phyloP scores from a whole-genome alignment of 30 jellyfish, hydroid and myxozoan species.

The Rhopilema esculentum region DNA sequence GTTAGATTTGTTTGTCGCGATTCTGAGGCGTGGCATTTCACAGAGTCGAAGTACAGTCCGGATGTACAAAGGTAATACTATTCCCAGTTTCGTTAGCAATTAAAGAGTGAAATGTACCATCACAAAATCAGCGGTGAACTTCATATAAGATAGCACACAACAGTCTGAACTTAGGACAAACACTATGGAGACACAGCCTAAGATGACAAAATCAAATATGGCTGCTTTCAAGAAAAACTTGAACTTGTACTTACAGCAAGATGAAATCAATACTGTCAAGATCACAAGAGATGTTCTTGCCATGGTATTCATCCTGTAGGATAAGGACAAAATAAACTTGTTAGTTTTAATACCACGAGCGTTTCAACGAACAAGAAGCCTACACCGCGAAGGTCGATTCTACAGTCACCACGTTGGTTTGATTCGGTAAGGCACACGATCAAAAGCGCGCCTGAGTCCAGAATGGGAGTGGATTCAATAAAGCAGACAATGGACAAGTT shows the following conservation, averaged over 20 bases:
- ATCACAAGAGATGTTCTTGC: conserved; percentile 10
- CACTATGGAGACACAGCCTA: conserved; percentile 9
- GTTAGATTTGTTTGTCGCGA: conserved; percentile 29
- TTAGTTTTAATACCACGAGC: background rate
- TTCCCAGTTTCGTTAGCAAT: background rate
- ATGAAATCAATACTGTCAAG: conserved; percentile 16
- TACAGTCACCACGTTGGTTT: conserved; percentile 42
- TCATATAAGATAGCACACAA: background rate
- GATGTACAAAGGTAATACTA: background rate
- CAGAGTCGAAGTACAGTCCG: conserved; percentile 34
- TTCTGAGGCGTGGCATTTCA: conserved; percentile 65
- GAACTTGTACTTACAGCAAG: conserved; percentile 37
- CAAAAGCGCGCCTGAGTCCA: conserved; percentile 75
- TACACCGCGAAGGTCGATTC: background rate
- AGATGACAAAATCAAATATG: conserved; percentile 35
- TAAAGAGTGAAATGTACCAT: background rate
- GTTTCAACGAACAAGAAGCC: conserved; percentile 15
- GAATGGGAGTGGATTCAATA: conserved; percentile 69
- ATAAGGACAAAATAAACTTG: conserved; percentile 15
- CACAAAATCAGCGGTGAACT: background rate
- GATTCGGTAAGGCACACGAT: conserved; percentile 52
- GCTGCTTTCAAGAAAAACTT: conserved; percentile 22
- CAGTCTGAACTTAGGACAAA: background rate
- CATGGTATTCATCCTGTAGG: conserved; percentile 27
- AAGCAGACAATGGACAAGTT: conserved; percentile 17